These are phyloP conservation scores for Chionis minor DNA, from an alignment of 2,113 vertebrate genomes.

Conservation along the genomic window DNA sequence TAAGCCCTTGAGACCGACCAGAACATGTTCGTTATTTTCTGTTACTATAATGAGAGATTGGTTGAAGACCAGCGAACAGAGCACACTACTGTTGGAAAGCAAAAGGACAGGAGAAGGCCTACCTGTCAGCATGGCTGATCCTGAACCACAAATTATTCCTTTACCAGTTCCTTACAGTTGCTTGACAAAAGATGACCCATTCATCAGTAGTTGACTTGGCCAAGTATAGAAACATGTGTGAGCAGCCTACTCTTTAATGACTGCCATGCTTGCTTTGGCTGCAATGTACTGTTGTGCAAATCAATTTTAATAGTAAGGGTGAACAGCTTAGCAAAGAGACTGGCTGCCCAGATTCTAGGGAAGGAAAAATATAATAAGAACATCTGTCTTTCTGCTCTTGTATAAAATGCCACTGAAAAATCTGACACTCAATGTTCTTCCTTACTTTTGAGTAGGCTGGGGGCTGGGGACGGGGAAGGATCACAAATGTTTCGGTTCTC, in stretches of 20 bases:
- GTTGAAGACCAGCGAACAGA: background rate
- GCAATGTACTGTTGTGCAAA: slow-evolving; percentile 32
- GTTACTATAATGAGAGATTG: background rate
- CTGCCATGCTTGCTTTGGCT: slow-evolving; percentile 40
- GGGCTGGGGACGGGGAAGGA: background rate
- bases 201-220: slow-evolving; percentile 38
- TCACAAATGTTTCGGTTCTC: slow-evolving; percentile 24
- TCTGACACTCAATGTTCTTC: slow-evolving; percentile 33
- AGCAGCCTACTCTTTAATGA: slow-evolving; percentile 17
- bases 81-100: background rate
- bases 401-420: slow-evolving; percentile 58
- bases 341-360: slow-evolving; percentile 16
- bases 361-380: background rate
- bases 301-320: slow-evolving; percentile 46
- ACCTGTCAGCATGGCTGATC: slow-evolving; percentile 27
- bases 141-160: background rate
- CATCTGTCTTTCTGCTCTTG: slow-evolving; percentile 47
- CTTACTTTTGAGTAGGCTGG: background rate
- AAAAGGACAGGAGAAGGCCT: background rate
- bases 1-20: background rate
- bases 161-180: slow-evolving; percentile 6
- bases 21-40: background rate
- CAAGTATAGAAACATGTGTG: slow-evolving; percentile 23
- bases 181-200: slow-evolving; percentile 31
- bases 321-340: slow-evolving; percentile 33